Evolutionary conservation across 2,113 vertebrate species (phyloP), one percentile per base, ranked within the genome.

Genomic region (Lipophrys pholis): DNA sequence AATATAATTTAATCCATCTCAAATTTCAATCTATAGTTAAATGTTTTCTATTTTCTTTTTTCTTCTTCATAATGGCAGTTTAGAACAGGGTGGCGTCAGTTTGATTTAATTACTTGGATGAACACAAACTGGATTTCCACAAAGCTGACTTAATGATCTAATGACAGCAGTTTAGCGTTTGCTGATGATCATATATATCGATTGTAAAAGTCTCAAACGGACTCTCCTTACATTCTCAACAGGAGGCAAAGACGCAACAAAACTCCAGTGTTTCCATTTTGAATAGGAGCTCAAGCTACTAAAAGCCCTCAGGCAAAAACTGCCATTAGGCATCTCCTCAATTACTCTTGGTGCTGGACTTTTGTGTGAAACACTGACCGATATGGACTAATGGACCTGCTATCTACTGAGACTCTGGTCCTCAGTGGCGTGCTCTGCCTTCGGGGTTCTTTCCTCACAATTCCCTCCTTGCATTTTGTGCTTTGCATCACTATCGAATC

Each of bases 361-460:
- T 70, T 53, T 61, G 43, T 87, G 79, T 59, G 30, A 53, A 63
- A 40, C 78, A 76, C 75, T 70, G 72, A 87, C 73, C 67, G 79
- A 84, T 75, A 45, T 81, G 52, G 70, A 83, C 68, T 85, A 86
- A 90, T 90, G 85, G 87, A 78, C 56, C 38, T 16, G 42, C 58
- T 73, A 61, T 84, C 58, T 82, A 69, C 71, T 82, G 73, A 81
- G 82, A 73, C 69, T 8, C 67, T 73, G 58, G 57, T 65, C 71
- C 51, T 73, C 42, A 77, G 38, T 43, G 62, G 69, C 63, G 62
- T 70, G 73, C 65, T 5, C 45, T 65, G 88, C 88, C 89, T 65
- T 7, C 64, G 75, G 89, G 78, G 54, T 35, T 81, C 38, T 72
- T 56, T 12, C 5, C 64, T 82, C 54, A 74, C 10, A 70, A 58